Base-by-base conservation (phyloP, 2,797 vertebrate species). In the Myotis planiceps region DNA sequence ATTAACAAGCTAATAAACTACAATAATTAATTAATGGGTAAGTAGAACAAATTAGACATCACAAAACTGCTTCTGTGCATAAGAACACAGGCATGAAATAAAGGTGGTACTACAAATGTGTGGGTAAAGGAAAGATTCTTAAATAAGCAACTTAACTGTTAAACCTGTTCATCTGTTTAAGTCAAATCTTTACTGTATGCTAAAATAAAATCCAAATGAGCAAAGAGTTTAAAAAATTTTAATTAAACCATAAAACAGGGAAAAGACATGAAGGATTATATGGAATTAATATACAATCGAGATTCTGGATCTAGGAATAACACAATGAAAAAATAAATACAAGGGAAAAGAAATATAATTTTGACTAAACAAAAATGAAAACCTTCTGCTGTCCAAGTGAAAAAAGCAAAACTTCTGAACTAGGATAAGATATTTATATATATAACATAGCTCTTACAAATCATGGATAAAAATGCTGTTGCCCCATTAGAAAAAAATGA, bases 1-100 rank as follows among this genome's bases (percentile, higher is more conserved):
- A 96, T 95, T 96, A 96, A 66, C 53, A 93, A 55, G 72, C 19
- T 78, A 96, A 93, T 89, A 81, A 84, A 89, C 34, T 76, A 87
- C 19, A 80, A 75, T 8, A 55, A 88, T 86, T 87, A 95, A 96
- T 93, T 94, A 96, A 95, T 78, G n/a, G 74, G 39, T 37, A 95
- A 95, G 68, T 2, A 69, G 37, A 89, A 69, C n/a, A 72, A 95
- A 94, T 76, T 2, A 93, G 14, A 87, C 81, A 81, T 47, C 39
- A 86, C 34, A 81, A n/a, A 92, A 51, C 19, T n/a, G 32, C 39
- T 72, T 86, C 42, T 63, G 66, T 49, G 88, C 65, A 55, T 34
- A 79, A 91, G 55, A 68, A 32, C 87, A 69, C 21, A 63, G 32
- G 16, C n/a, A 39, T 0, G 4, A 37, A 55, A 60, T 18, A 49